A percentile compares a stretch with the other conserved stretches of the same genome.
phyloP scores from a whole-genome alignment of 2,113 vertebrate genomes.

The Caracal caracal region DNA sequence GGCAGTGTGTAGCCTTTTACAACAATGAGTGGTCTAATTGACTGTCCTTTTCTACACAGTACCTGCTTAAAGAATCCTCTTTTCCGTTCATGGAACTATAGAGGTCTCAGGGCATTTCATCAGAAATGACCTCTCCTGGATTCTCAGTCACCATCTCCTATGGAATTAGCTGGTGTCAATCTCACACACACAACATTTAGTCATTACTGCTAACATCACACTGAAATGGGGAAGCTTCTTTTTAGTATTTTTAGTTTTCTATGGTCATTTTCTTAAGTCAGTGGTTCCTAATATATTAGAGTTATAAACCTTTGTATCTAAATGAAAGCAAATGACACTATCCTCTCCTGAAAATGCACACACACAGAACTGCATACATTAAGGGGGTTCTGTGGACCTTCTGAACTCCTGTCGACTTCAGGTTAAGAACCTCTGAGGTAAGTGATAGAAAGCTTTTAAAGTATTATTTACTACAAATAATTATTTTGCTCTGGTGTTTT shows the following conservation, averaged over 20 bases:
- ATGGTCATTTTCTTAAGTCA: conserved; percentile 37
- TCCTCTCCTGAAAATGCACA: not conserved
- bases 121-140: not conserved
- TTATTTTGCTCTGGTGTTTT: not conserved
- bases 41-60: not conserved
- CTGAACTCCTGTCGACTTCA: not conserved
- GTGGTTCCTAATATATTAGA: conserved; percentile 11
- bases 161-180: not conserved
- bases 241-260: conserved; percentile 5
- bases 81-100: not conserved
- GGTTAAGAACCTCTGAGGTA: not conserved
- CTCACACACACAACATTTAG: not conserved
- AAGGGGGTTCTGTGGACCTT: not conserved
- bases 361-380: not conserved
- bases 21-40: not conserved
- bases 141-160: not conserved
- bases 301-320: not conserved
- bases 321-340: not conserved
- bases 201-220: conserved; percentile 4
- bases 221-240: conserved; percentile 46
- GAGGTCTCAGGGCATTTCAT: not conserved
- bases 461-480: conserved; percentile 45
- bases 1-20: not conserved
- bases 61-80: not conserved
- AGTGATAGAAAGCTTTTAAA: conserved; percentile 40